These are phyloP conservation scores for Intellagama lesueurii DNA, from an alignment of 2,797 vertebrate genomes.

Conservation along the genomic window DNA sequence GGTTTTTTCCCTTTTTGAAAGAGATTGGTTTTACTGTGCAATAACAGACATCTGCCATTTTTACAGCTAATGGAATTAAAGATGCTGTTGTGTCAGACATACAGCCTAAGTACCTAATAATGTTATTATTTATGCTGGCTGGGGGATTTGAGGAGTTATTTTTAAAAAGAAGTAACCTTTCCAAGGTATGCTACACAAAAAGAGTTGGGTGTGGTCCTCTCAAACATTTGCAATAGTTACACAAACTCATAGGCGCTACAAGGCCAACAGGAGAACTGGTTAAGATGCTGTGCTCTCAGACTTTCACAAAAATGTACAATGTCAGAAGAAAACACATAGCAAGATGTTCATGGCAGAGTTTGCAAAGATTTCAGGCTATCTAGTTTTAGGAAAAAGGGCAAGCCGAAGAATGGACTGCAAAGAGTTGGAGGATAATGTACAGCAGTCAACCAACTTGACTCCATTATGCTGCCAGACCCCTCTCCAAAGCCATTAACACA, in stretches of 20 bases:
- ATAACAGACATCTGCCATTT: slow-evolving; percentile 58
- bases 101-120: slow-evolving; percentile 54
- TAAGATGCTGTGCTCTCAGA: slow-evolving; percentile 24
- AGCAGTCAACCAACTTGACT: slow-evolving; percentile 69
- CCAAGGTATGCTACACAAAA: slow-evolving; percentile 5
- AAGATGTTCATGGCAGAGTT: slow-evolving; percentile 53
- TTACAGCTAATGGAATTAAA: slow-evolving; percentile 61
- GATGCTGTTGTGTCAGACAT: slow-evolving; percentile 61
- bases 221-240: slow-evolving; percentile 59
- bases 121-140: not conserved
- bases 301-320: slow-evolving; percentile 18
- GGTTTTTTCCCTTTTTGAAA: slow-evolving; percentile 55
- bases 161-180: no score
- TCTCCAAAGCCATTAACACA: slow-evolving; percentile 77
- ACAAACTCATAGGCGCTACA: slow-evolving; percentile 44
- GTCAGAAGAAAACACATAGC: slow-evolving; percentile 64
- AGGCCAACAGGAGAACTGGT: slow-evolving; percentile 50
- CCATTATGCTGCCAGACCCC: slow-evolving; percentile 67
- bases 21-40: slow-evolving; percentile 44
- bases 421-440: slow-evolving; percentile 64
- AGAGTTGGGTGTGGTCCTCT: slow-evolving; percentile 51
- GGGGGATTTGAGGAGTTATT: no score
- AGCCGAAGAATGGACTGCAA: slow-evolving; percentile 62
- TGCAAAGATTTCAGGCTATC: slow-evolving; percentile 67
- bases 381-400: slow-evolving; percentile 67